Conservation (phyloP, 1,140 invertebrate species). For the Sarcophaga peregrina region DNA sequence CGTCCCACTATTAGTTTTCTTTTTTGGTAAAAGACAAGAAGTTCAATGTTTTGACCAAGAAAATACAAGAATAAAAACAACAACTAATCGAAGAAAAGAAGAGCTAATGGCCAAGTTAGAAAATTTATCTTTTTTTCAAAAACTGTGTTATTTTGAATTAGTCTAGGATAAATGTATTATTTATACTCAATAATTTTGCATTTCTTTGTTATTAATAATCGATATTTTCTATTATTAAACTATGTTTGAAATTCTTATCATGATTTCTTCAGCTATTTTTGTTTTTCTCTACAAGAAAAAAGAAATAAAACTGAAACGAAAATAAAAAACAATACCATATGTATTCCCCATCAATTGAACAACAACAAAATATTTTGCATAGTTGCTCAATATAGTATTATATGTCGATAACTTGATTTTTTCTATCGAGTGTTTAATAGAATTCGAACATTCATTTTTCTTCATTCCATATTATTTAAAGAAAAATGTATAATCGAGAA, state of each 20-base stretch:
- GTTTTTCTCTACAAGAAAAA: conserved; percentile 16
- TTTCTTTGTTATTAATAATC: conserved; percentile 1
- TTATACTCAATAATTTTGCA: conserved; percentile 12
- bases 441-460: no score
- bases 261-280: conserved; percentile 1
- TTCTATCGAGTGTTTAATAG: no score
- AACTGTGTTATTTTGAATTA: conserved; percentile 1
- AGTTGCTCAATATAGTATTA: no score
- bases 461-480: no score
- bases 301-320: not conserved
- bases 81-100: not conserved
- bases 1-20: not conserved
- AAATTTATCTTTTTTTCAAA: not conserved
- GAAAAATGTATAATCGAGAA: no score
- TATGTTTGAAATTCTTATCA: conserved; percentile 11
- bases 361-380: no score
- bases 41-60: conserved; percentile 22
- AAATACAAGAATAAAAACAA: not conserved
- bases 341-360: not conserved
- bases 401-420: no score
- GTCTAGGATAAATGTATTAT: not conserved
- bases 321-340: not conserved
- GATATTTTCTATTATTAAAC: not conserved
- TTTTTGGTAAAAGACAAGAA: not conserved
- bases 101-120: not conserved